Percentiles rank a stretch among this genome's conserved stretches.
Conservation (phyloP, 1,140 invertebrate genomes). For the Thaumetopoea pityocampa region DNA sequence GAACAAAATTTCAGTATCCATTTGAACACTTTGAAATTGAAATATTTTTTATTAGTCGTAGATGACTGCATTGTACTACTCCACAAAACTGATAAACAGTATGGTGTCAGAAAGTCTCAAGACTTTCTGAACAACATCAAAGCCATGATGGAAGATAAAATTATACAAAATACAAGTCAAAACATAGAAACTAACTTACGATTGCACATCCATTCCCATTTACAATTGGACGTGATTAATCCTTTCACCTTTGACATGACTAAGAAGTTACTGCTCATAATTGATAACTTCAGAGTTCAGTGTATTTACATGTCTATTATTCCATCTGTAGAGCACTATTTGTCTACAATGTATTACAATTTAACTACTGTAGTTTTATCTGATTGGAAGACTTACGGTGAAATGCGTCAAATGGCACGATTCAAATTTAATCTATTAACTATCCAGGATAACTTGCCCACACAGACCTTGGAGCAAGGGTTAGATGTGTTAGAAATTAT, state of each 20-base stretch:
- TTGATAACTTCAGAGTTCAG: conserved; percentile 71
- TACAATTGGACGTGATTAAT: conserved; percentile 88
- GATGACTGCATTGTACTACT: conserved; percentile 76
- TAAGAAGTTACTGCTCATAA: conserved; percentile 75
- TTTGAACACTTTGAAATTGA: conserved; percentile 78
- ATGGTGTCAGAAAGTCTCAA: conserved; percentile 32
- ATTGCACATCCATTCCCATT: conserved; percentile 92
- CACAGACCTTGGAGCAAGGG: conserved; percentile 97
- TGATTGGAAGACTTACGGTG: conserved; percentile 97
- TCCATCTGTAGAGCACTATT: conserved; percentile 90
- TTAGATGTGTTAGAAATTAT: conserved; percentile 99
- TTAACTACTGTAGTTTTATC: conserved; percentile 97
- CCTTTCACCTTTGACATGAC: conserved; percentile 80
- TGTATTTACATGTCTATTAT: conserved; percentile 61
- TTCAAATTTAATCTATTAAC: conserved; percentile 90
- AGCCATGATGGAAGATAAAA: conserved; percentile 57
- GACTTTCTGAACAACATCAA: conserved; percentile 51
- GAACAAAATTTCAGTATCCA: conserved; percentile 81
- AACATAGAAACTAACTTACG: conserved; percentile 94
- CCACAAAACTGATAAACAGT: conserved; percentile 48
- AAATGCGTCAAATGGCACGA: conserved; percentile 95
- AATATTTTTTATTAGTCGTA: conserved; percentile 81
- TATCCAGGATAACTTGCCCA: conserved; percentile 94
- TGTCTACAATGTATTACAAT: conserved; percentile 98
- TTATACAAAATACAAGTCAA: conserved; percentile 87